Evolutionary conservation across 1,140 invertebrate genomes (phyloP).

Genomic region (Zaprionus vittiger): DNA sequence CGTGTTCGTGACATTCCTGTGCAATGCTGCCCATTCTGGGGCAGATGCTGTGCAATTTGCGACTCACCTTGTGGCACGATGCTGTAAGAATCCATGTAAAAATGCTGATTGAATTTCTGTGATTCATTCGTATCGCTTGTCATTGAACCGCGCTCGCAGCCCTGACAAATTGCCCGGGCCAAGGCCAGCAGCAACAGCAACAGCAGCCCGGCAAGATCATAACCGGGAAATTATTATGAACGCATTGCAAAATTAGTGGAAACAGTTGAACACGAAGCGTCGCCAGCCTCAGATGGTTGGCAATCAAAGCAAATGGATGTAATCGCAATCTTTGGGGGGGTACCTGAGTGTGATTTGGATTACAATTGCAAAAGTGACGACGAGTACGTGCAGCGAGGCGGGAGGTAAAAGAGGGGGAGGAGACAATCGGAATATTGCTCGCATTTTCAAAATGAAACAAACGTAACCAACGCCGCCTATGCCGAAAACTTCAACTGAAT

Average conservation of each 20-base stretch:
- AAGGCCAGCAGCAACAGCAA: slow-evolving; percentile 48
- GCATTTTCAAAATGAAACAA: slow-evolving; percentile 54
- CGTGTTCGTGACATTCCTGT: slow-evolving; percentile 68
- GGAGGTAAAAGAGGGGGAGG: slow-evolving; percentile 3
- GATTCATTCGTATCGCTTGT: slow-evolving; percentile 63
- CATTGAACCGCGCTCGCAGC: slow-evolving; percentile 50
- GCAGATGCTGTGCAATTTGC: slow-evolving; percentile 12
- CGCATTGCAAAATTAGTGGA: slow-evolving; percentile 23
- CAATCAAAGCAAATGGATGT: slow-evolving; percentile 45
- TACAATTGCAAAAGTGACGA: slow-evolving; percentile 13
- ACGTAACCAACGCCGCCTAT: slow-evolving; percentile 35
- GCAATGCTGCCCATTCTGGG: slow-evolving; percentile 31
- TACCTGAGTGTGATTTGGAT: neutral
- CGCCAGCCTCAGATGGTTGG: slow-evolving; percentile 28
- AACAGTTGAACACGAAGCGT: slow-evolving; percentile 33
- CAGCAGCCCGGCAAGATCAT: slow-evolving; percentile 35
- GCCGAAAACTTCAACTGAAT: slow-evolving; percentile 39
- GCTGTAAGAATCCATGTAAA: slow-evolving; percentile 77
- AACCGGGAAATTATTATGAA: slow-evolving; percentile 65
- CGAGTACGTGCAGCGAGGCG: slow-evolving; percentile 23
- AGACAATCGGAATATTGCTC: slow-evolving; percentile 41
- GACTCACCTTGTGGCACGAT: slow-evolving; percentile 33
- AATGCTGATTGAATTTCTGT: slow-evolving; percentile 74
- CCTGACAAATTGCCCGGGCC: slow-evolving; percentile 65
- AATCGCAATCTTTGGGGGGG: slow-evolving; percentile 4